Conservation (phyloP, 2,797 vertebrate species). For the Sarcophilus harrisii region DNA sequence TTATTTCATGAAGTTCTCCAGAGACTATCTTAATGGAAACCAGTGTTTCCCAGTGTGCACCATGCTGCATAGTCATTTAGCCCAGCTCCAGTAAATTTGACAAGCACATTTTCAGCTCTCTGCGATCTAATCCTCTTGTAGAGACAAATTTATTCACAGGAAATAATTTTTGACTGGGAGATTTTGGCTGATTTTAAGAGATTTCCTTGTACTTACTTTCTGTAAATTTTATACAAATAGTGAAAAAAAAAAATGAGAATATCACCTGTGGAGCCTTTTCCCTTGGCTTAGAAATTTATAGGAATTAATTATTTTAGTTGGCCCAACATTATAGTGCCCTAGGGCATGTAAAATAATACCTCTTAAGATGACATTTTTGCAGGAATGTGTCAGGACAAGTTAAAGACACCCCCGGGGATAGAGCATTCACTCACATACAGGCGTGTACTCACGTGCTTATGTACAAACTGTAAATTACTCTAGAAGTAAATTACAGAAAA, state of each 20-base stretch:
- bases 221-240: slow-evolving; percentile 60
- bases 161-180: slow-evolving; percentile 50
- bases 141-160: slow-evolving; percentile 41
- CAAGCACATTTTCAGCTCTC: slow-evolving; percentile 36
- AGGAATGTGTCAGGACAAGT: slow-evolving; percentile 44
- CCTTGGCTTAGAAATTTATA: slow-evolving; percentile 4
- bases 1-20: background rate
- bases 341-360: slow-evolving; percentile 45
- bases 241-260: slow-evolving; percentile 44
- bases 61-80: slow-evolving; percentile 31
- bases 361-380: slow-evolving; percentile 53
- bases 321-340: slow-evolving; percentile 44
- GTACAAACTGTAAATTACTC: slow-evolving; percentile 63
- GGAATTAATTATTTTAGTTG: slow-evolving; percentile 57
- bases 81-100: background rate
- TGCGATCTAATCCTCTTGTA: background rate
- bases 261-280: slow-evolving; percentile 41
- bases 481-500: slow-evolving; percentile 70
- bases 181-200: slow-evolving; percentile 49
- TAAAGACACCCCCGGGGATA: slow-evolving; percentile 41
- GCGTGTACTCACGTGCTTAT: slow-evolving; percentile 12
- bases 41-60: slow-evolving; percentile 23
- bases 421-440: slow-evolving; percentile 41
- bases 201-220: slow-evolving; percentile 61
- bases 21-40: slow-evolving; percentile 9